These are phyloP conservation scores for Chironomus tepperi DNA, from an alignment of 1,140 invertebrate species.

Conservation along the genomic window DNA sequence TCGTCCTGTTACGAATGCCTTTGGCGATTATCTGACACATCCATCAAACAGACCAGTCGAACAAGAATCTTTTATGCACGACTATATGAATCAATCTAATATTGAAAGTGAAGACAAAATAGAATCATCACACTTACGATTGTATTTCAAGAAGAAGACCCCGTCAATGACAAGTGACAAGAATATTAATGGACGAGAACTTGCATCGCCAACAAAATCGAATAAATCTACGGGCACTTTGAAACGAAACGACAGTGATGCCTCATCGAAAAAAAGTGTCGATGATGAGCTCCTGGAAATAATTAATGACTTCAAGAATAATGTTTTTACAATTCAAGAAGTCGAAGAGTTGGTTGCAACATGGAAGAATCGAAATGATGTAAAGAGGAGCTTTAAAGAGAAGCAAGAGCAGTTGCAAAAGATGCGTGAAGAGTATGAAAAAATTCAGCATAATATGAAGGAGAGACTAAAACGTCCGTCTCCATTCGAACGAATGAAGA, in stretches of 20 bases:
- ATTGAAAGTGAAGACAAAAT: constrained; percentile 28
- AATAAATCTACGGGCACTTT: constrained; percentile 32
- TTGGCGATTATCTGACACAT: constrained; percentile 25
- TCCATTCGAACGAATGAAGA: constrained; percentile 66
- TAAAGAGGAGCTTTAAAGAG: constrained; percentile 73
- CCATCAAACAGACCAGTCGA: constrained; percentile 24
- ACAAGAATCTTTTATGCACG: constrained; percentile 26
- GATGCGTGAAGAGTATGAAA: constrained; percentile 70
- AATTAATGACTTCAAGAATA: constrained; percentile 82
- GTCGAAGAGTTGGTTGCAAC: constrained; percentile 74
- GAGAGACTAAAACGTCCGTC: constrained; percentile 61
- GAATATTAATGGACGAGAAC: constrained; percentile 5
- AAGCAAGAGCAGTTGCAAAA: constrained; percentile 71
- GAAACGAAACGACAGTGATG: constrained; percentile 32
- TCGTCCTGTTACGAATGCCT: constrained; percentile 40
- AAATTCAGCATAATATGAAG: constrained; percentile 67
- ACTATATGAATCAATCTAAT: constrained; percentile 30
- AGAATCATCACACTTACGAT: constrained; percentile 27
- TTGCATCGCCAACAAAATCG: constrained; percentile 28
- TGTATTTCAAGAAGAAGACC: constrained; percentile 26
- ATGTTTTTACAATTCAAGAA: constrained; percentile 73
- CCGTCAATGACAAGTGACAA: neutral
- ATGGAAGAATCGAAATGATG: constrained; percentile 76
- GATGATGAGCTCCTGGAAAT: constrained; percentile 78
- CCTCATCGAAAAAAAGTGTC: constrained; percentile 38